Conservation (phyloP, 2,888 invertebrate species). For the Scrobipalpa atriplicella region DNA sequence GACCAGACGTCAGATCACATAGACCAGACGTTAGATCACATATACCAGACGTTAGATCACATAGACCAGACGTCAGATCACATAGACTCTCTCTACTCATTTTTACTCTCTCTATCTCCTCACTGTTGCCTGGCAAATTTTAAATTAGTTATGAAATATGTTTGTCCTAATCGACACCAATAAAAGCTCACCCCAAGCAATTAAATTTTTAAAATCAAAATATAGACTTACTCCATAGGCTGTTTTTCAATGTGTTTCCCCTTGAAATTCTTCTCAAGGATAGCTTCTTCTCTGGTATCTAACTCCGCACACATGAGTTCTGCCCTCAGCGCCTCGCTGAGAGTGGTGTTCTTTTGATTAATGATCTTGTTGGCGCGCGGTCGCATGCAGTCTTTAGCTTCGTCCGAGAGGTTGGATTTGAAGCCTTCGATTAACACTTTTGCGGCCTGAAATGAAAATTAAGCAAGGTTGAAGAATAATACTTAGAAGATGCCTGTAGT, state of each 20-base stretch:
- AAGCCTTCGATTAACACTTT: slow-evolving; percentile 70
- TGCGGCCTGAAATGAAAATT: slow-evolving; percentile 65
- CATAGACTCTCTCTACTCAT: too few relatives aligned
- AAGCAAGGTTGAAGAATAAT: too few relatives aligned
- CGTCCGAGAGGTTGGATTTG: slow-evolving; percentile 53
- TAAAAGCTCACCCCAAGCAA: too few relatives aligned
- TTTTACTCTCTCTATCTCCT: too few relatives aligned
- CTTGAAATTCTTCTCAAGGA: slow-evolving; percentile 59
- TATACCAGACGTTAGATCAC: too few relatives aligned
- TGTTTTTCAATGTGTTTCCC: slow-evolving; percentile 62
- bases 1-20: too few relatives aligned
- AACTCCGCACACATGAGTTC: slow-evolving; percentile 41
- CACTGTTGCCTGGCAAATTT: background rate
- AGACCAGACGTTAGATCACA: too few relatives aligned
- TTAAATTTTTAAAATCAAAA: too few relatives aligned
- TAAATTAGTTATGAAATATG: background rate
- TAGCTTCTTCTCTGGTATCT: slow-evolving; percentile 42
- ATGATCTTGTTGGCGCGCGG: slow-evolving; percentile 63
- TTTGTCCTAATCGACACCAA: too few relatives aligned
- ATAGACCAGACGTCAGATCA: too few relatives aligned
- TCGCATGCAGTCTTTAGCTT: slow-evolving; percentile 58
- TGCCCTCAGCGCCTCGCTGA: slow-evolving; percentile 46
- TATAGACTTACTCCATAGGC: slow-evolving; percentile 67
- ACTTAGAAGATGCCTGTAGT: too few relatives aligned
- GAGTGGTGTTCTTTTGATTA: slow-evolving; percentile 51